phyloP scores from a whole-genome alignment of 2,797 vertebrate genomes.

The Gymnothorax javanicus region DNA sequence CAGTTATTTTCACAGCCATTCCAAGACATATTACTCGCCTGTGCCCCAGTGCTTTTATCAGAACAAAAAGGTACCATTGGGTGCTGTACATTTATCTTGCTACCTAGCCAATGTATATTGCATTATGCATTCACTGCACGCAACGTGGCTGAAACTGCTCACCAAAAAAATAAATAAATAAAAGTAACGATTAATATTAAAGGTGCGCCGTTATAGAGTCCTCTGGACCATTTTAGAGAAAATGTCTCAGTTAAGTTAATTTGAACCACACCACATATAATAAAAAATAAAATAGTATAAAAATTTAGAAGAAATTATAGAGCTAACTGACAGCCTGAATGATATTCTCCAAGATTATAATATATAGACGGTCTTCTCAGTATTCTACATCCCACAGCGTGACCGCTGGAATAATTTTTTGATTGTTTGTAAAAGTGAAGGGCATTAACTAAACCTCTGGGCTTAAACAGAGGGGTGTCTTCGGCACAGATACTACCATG shows the following conservation, averaged over 20 bases:
- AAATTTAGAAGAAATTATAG: conserved; percentile 25
- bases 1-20: conserved; percentile 20
- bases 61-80: conserved; percentile 26
- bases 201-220: conserved; percentile 22
- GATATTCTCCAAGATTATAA: conserved; percentile 11
- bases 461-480: neutral
- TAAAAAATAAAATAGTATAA: conserved; percentile 31
- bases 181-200: conserved; percentile 17
- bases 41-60: conserved; percentile 32
- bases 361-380: neutral
- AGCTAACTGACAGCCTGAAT: neutral
- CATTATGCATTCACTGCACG: conserved; percentile 26
- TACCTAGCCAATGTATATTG: conserved; percentile 16
- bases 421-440: conserved; percentile 19
- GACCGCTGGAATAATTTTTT: neutral
- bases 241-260: conserved; percentile 36
- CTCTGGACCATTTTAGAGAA: conserved; percentile 33
- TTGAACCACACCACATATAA: conserved; percentile 24
- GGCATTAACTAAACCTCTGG: neutral
- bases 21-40: conserved; percentile 21
- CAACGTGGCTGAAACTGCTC: conserved; percentile 16
- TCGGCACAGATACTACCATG: neutral
- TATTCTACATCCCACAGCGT: neutral
- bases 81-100: conserved; percentile 35
- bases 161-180: conserved; percentile 8